Conservation (phyloP, 2,888 invertebrate genomes). For the Piscicola geometra region DNA sequence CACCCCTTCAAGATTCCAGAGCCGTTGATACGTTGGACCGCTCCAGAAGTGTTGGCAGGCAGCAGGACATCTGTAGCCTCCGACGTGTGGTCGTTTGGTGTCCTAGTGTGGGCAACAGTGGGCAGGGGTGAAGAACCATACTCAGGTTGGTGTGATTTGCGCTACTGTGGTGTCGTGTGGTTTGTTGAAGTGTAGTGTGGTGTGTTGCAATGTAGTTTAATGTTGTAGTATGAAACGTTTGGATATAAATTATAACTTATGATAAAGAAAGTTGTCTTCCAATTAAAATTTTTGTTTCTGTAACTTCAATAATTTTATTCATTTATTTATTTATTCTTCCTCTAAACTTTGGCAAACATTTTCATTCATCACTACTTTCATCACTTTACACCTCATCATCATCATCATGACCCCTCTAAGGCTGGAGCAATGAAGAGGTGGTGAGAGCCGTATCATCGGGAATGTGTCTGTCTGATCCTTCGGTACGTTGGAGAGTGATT, state of each 20-base stretch:
- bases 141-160: not conserved
- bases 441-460: conserved; percentile 20
- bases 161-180: not conserved
- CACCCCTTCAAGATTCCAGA: not conserved
- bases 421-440: conserved; percentile 28
- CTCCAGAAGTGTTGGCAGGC: conserved; percentile 24
- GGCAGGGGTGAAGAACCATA: conserved; percentile 28
- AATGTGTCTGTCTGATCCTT: conserved; percentile 33
- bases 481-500: too few species aligned
- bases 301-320: not conserved
- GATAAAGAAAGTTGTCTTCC: too few species aligned
- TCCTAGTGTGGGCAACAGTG: conserved; percentile 18
- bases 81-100: conserved; percentile 26
- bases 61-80: not conserved
- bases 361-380: not conserved
- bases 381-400: not conserved
- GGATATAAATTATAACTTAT: too few species aligned
- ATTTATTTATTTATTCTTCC: not conserved
- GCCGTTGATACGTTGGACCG: conserved; percentile 21
- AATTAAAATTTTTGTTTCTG: not conserved
- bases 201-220: too few species aligned
- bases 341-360: not conserved
- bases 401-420: not conserved
- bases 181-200: too few species aligned
- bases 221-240: too few species aligned